phyloP scores from a whole-genome alignment of 2,797 vertebrate species.

The Manis crassicaudata region DNA sequence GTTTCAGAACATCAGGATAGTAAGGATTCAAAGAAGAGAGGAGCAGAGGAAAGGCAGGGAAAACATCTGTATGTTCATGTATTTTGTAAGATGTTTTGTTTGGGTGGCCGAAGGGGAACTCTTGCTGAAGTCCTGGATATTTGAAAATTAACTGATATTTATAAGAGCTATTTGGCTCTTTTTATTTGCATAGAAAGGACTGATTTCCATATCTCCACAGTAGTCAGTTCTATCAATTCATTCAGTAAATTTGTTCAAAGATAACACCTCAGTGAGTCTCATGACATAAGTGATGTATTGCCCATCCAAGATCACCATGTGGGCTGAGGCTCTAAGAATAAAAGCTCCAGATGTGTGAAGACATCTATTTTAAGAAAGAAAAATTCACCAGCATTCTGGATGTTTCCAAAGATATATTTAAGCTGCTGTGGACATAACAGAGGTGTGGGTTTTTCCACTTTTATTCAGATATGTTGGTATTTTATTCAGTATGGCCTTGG shows the following conservation, averaged over 20 bases:
- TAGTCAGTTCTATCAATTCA: background rate
- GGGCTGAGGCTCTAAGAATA: background rate
- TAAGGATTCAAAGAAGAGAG: background rate
- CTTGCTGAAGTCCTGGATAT: background rate
- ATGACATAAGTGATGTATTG: background rate
- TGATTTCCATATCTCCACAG: background rate
- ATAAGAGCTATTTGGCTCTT: background rate
- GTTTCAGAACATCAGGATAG: background rate
- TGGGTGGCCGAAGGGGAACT: background rate
- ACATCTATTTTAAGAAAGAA: background rate
- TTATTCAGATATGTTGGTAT: background rate
- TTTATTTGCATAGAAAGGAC: background rate
- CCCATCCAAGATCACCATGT: background rate
- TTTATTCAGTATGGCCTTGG: background rate
- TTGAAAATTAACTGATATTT: background rate
- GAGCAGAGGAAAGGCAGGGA: background rate
- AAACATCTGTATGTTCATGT: background rate
- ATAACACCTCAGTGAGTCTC: conserved; percentile 11
- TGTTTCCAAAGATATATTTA: conserved; percentile 10
- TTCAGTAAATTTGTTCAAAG: background rate
- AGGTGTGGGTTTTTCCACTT: background rate
- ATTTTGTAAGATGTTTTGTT: background rate
- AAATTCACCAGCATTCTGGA: background rate
- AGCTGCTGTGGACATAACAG: background rate
- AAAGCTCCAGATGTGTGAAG: background rate